phyloP scores from a whole-genome alignment of 1,140 invertebrate species.

The Eriocheir sinensis region DNA sequence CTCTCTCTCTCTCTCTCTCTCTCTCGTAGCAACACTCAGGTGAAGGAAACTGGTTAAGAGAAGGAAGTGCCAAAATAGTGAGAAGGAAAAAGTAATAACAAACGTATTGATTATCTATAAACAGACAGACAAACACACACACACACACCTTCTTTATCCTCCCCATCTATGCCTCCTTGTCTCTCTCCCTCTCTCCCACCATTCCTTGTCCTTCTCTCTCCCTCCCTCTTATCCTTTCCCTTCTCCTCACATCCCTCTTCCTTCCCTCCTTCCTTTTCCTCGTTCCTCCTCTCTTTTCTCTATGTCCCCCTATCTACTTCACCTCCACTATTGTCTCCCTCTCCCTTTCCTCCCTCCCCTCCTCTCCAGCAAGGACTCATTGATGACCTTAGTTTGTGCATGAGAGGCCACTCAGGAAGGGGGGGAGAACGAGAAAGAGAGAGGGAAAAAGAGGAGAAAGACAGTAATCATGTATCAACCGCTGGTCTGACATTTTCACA shows the following conservation, averaged over 20 bases:
- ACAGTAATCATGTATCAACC: too few relatives aligned
- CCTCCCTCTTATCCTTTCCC: background rate
- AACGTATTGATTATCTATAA: background rate
- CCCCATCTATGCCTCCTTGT: too few relatives aligned
- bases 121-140: background rate
- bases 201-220: background rate
- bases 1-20: too few relatives aligned
- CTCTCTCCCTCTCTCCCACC: background rate
- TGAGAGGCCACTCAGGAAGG: background rate
- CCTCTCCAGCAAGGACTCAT: too few relatives aligned
- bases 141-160: background rate
- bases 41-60: too few relatives aligned
- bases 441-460: slow-evolving; percentile 1
- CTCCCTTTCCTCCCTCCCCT: slow-evolving; percentile 29
- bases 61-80: background rate
- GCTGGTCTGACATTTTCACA: too few relatives aligned
- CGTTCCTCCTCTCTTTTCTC: background rate
- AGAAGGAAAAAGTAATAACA: too few relatives aligned
- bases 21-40: too few relatives aligned
- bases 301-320: background rate
- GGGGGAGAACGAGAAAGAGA: background rate
- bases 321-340: background rate
- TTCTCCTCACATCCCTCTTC: background rate
- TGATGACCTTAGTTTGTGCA: background rate
- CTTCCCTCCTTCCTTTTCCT: too few relatives aligned